These are phyloP conservation scores for Sebastes fasciatus DNA, from an alignment of 2,113 vertebrate genomes.

Conservation along the genomic window DNA sequence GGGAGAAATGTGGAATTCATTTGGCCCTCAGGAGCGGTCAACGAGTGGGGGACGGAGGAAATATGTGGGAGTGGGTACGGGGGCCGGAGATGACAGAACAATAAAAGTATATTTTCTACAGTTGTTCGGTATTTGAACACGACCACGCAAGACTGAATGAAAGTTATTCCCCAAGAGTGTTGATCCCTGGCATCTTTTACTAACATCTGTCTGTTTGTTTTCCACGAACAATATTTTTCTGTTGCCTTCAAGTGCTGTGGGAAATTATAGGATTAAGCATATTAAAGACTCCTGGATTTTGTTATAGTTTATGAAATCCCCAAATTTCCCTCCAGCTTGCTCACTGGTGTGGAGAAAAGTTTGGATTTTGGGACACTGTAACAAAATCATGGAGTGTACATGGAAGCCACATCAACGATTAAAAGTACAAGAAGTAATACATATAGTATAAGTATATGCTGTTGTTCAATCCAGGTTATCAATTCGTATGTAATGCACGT, in stretches of 20 bases:
- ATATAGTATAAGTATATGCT: too few relatives aligned
- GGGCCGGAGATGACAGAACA: constrained; percentile 41
- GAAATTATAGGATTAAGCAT: background rate
- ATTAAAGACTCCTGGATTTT: background rate
- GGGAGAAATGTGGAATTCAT: constrained; percentile 93
- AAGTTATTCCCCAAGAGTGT: constrained; percentile 14
- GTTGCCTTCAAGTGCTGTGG: constrained; percentile 10
- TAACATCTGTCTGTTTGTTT: constrained; percentile 12
- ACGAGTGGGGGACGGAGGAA: constrained; percentile 36
- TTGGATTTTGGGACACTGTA: background rate
- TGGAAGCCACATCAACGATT: background rate
- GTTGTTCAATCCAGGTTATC: too few relatives aligned
- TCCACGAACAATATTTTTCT: background rate
- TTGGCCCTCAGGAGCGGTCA: constrained; percentile 89
- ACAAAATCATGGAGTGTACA: background rate
- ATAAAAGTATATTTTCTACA: constrained; percentile 47
- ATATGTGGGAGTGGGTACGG: constrained; percentile 45
- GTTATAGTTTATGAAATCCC: background rate
- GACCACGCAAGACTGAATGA: constrained; percentile 12
- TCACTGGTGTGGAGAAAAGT: background rate
- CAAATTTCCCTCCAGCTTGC: background rate
- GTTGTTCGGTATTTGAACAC: constrained; percentile 31
- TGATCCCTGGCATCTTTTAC: constrained; percentile 27
- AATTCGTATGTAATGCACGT: too few relatives aligned
- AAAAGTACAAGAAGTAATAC: background rate